These are phyloP conservation scores for Cyanistes caeruleus DNA, from an alignment of 2,113 vertebrate species.

Conservation along the genomic window DNA sequence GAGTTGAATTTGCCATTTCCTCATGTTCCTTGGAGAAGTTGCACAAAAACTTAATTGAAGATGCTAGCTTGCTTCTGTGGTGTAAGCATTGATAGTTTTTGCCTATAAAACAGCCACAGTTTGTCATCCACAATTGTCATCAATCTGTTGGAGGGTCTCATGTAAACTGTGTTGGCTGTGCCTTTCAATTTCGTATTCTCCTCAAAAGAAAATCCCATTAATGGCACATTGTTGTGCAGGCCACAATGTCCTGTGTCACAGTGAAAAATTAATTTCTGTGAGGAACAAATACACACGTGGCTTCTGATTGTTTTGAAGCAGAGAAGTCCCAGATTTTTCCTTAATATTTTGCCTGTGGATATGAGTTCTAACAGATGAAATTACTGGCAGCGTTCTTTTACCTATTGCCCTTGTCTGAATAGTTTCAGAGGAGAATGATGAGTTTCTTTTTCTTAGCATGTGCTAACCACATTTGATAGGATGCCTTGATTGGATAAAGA, in stretches of 20 bases:
- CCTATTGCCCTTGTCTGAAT: not conserved
- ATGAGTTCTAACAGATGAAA: not conserved
- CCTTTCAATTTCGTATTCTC: not conserved
- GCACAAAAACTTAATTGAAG: not conserved
- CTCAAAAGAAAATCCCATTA: not conserved
- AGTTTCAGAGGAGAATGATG: not conserved
- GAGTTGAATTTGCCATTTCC: not conserved
- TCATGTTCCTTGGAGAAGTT: accelerated
- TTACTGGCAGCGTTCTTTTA: not conserved
- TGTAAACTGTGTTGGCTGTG: not conserved
- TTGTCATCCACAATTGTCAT: not conserved
- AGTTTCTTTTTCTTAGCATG: not conserved
- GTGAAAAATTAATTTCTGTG: not conserved
- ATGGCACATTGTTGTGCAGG: not conserved
- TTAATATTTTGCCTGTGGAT: not conserved
- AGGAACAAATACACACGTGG: not conserved
- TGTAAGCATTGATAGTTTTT: not conserved
- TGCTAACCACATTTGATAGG: not conserved
- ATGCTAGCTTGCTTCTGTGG: not conserved
- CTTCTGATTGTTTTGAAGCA: not conserved
- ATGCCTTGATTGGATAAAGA: not conserved
- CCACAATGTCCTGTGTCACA: not conserved
- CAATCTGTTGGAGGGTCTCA: not conserved
- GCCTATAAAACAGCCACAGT: not conserved
- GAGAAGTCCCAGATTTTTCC: not conserved